Conservation (phyloP, 2,888 invertebrate genomes). For the Hipparchia sbordonii region DNA sequence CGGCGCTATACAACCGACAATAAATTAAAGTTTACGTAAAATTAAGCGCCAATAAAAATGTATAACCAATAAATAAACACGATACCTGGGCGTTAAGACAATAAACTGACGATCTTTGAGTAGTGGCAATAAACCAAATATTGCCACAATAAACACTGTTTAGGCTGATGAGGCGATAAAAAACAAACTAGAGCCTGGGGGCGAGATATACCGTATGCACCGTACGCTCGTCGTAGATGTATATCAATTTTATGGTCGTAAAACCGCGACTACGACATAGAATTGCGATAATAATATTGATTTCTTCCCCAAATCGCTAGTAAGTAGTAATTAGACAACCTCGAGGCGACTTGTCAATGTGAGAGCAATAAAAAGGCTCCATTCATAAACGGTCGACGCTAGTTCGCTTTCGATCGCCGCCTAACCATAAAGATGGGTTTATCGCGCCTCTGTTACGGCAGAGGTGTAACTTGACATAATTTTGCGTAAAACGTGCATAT, state of each 20-base stretch:
- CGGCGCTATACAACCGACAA: conserved; percentile 77
- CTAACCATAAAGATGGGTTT: conserved; percentile 80
- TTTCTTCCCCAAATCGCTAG: conserved; percentile 75
- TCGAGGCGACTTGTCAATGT: conserved; percentile 73
- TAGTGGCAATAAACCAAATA: conserved; percentile 81
- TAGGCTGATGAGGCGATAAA: conserved; percentile 76
- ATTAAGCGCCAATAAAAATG: conserved; percentile 82
- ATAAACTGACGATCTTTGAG: conserved; percentile 77
- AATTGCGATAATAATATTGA: conserved; percentile 75
- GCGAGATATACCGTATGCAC: conserved; percentile 17
- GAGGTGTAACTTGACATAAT: conserved; percentile 82
- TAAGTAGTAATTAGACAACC: conserved; percentile 75
- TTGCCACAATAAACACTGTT: conserved; percentile 82
- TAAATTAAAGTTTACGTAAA: conserved; percentile 83
- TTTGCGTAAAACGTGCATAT: conserved; percentile 81
- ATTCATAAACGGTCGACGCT: conserved; percentile 74
- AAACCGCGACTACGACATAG: conserved; percentile 69
- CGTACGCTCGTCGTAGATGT: conserved; percentile 57
- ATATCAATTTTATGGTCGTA: conserved; percentile 80
- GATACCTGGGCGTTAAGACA: conserved; percentile 81
- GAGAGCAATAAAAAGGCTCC: conserved; percentile 77
- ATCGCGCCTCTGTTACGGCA: conserved; percentile 76
- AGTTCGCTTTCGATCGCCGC: conserved; percentile 76
- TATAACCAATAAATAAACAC: conserved; percentile 83
- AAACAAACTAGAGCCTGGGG: conserved; percentile 33